Conservation (phyloP, 2,888 invertebrate genomes). For the Plagodis dolabraria region DNA sequence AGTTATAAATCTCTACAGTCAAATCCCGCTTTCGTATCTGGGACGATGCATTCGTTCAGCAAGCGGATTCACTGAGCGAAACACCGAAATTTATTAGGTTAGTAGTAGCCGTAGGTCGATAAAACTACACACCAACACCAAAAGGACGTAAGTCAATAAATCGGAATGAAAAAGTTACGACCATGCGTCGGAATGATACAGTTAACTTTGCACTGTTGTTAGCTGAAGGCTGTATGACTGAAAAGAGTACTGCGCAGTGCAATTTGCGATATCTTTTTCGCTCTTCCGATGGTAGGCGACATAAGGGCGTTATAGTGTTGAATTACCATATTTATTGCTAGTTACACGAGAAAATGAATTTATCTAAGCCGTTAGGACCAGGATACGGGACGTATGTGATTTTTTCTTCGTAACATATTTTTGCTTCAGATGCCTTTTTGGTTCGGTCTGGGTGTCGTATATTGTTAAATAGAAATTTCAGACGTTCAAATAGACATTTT, state of each 20-base stretch:
- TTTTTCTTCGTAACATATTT: constrained; percentile 58
- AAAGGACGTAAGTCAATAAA: constrained; percentile 73
- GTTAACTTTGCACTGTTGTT: constrained; percentile 68
- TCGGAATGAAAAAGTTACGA: constrained; percentile 67
- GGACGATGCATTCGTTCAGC: constrained; percentile 83
- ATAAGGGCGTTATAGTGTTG: constrained; percentile 82
- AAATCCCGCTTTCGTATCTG: constrained; percentile 77
- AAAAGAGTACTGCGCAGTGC: constrained; percentile 83
- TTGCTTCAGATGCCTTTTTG: constrained; percentile 49
- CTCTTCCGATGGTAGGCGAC: constrained; percentile 81
- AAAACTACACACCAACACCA: constrained; percentile 69
- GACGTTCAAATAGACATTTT: too few relatives aligned
- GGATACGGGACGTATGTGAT: constrained; percentile 56
- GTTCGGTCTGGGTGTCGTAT: constrained; percentile 6
- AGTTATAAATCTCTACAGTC: constrained; percentile 65
- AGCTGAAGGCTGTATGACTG: constrained; percentile 73
- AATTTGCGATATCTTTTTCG: constrained; percentile 84
- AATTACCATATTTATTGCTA: constrained; percentile 84
- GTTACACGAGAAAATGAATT: constrained; percentile 80
- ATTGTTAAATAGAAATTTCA: neutral
- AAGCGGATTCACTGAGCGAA: constrained; percentile 82
- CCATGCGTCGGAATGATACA: constrained; percentile 66
- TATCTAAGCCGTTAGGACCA: constrained; percentile 71
- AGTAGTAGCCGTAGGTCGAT: constrained; percentile 85
- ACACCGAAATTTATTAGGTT: constrained; percentile 85